Base-by-base conservation (phyloP, 2,797 vertebrate genomes). In the Lates japonicus region DNA sequence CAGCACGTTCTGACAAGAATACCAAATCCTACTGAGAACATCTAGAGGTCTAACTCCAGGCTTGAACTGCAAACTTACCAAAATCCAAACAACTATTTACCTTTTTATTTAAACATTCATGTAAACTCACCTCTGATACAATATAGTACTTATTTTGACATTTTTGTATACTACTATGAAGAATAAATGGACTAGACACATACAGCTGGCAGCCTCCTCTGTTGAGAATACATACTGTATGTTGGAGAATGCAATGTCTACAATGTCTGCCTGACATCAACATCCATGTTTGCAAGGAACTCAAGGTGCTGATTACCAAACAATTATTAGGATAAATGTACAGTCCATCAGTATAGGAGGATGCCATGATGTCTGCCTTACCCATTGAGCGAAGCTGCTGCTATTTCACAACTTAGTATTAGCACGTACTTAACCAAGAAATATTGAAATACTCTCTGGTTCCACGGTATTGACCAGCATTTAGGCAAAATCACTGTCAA, bases 1-100 rank as follows among this genome's bases (percentile, higher is more conserved):
- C 52, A 76, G 62, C 83, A 66, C 1, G 72, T 84, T 78, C 60
- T 66, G 35, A 88, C 83, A 83, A 80, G 80, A 87, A 70, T 0
- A 66, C 12, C 9, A 78, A 84, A 83, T 78, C 76, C 49, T 62
- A 25, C 59, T 61, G 41, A 62, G 73, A 84, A 78, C 46, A 67
- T 52, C 19, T 16, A 39, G 7, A 52, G 6, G 41, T 70, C 14
- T 54, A 60, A 29, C 49, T 39, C 42, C 72, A 75, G 19, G 2
- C 33, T 57, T 10, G 71, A 61, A 64, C 16, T 37, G 37, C 14
- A 11, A 4, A 60, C 61, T 73, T 19, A 59, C 48, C 14, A 31
- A 41, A 10, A 55, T n/a, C 25, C 33, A 57, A 42, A 51, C 22
- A 57, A 65, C 19, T 35, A 22, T 41, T 13, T 20, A 3, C 51